Evolutionary conservation across 2,797 vertebrate genomes (phyloP).

Genomic region (Okamejei kenojei): DNA sequence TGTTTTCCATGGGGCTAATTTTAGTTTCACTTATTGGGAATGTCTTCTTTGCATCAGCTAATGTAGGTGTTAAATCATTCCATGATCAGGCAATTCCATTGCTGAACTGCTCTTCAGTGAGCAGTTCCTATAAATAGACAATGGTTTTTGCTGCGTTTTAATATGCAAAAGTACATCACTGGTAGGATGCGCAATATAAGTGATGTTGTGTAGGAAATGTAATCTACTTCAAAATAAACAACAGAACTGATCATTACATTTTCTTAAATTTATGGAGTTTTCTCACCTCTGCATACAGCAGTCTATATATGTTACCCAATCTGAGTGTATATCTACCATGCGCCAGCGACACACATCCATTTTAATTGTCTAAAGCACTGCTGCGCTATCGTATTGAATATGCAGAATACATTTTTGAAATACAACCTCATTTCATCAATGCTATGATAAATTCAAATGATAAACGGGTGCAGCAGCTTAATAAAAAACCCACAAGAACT

Average conservation of each 20-base stretch:
- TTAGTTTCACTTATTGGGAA: conserved; percentile 10
- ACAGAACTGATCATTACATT: background rate
- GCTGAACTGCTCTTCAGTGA: background rate
- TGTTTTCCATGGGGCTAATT: background rate
- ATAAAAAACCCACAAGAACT: background rate
- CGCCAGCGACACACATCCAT: background rate
- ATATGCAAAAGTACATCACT: background rate
- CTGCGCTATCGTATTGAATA: background rate
- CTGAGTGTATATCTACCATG: background rate
- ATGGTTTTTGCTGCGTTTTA: background rate
- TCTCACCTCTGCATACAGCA: too few species aligned
- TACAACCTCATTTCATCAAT: background rate
- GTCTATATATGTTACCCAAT: background rate
- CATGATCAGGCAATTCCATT: background rate
- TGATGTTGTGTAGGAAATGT: background rate
- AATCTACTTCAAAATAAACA: background rate
- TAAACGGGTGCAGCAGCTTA: background rate
- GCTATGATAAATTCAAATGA: background rate
- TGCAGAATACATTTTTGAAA: background rate
- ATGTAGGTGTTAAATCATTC: background rate
- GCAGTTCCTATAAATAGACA: background rate
- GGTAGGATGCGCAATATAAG: background rate
- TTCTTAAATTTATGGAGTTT: background rate
- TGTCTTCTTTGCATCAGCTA: conserved; percentile 24
- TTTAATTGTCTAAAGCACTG: background rate